Evolutionary conservation across 2,888 invertebrate species (phyloP).

Genomic region (Atethmia centrago): DNA sequence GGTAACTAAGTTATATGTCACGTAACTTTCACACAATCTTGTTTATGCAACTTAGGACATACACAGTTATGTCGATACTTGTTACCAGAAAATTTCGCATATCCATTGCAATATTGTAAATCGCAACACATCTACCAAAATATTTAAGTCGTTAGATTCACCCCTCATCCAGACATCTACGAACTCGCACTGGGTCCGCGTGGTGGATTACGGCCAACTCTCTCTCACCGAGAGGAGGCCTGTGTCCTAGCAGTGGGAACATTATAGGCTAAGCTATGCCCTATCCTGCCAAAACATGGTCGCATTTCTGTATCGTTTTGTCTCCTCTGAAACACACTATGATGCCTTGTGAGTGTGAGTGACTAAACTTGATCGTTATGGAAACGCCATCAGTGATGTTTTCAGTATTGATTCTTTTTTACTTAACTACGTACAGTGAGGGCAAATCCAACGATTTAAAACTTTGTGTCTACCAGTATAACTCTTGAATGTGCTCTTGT

Average conservation of each 20-base stretch:
- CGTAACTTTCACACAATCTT: constrained; percentile 22
- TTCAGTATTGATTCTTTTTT: neutral
- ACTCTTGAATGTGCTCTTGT: neutral
- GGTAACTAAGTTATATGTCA: constrained; percentile 4
- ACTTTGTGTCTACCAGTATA: neutral
- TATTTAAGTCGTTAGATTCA: neutral
- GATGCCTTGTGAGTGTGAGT: no score
- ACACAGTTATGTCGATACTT: neutral
- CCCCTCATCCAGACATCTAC: no score
- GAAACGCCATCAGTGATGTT: neutral
- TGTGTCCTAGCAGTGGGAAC: no score
- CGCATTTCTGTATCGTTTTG: neutral
- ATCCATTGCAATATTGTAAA: neutral
- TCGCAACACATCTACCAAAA: neutral
- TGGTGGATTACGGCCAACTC: no score
- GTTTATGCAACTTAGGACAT: constrained; percentile 21
- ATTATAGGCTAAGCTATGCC: no score
- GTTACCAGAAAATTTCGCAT: neutral
- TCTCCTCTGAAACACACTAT: neutral
- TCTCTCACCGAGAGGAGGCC: no score
- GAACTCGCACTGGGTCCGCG: no score
- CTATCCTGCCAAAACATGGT: neutral
- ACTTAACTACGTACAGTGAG: neutral
- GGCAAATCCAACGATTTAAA: neutral
- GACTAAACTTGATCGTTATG: neutral